phyloP scores from a whole-genome alignment of 2,113 vertebrate species.

The Centropus bengalensis region DNA sequence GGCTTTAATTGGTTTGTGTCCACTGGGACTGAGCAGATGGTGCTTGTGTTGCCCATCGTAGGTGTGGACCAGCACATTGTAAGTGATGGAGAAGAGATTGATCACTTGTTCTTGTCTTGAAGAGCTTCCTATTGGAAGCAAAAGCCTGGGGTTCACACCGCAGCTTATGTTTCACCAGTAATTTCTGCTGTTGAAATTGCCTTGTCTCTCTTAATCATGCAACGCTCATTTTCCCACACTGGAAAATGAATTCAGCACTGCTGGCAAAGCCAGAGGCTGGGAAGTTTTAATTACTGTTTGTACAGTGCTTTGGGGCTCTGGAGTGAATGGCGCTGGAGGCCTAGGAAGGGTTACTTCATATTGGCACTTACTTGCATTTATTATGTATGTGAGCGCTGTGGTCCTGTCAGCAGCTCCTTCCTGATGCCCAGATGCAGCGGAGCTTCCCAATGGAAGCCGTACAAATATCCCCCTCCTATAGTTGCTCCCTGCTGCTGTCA shows the following conservation, averaged over 20 bases:
- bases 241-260: background rate
- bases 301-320: background rate
- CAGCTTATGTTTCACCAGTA: background rate
- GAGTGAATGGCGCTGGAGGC: background rate
- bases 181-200: background rate
- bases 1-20: background rate
- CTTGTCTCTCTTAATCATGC: background rate
- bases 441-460: background rate
- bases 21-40: background rate
- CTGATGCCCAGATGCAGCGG: background rate
- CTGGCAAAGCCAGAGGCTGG: background rate
- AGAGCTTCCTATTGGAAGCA: background rate
- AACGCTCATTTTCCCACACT: constrained; percentile 33
- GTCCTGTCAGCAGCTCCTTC: background rate
- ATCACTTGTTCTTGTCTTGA: background rate
- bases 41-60: background rate
- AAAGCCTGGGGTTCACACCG: background rate
- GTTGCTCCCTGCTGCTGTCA: background rate
- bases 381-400: background rate
- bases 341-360: background rate
- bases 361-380: background rate
- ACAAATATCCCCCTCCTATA: background rate
- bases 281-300: constrained; percentile 38
- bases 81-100: background rate
- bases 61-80: accelerated